Percentiles rank a stretch among this genome's conserved stretches.
Evolutionary conservation across 2,797 vertebrate genomes (phyloP).

Genomic region (Diplodus sargus): DNA sequence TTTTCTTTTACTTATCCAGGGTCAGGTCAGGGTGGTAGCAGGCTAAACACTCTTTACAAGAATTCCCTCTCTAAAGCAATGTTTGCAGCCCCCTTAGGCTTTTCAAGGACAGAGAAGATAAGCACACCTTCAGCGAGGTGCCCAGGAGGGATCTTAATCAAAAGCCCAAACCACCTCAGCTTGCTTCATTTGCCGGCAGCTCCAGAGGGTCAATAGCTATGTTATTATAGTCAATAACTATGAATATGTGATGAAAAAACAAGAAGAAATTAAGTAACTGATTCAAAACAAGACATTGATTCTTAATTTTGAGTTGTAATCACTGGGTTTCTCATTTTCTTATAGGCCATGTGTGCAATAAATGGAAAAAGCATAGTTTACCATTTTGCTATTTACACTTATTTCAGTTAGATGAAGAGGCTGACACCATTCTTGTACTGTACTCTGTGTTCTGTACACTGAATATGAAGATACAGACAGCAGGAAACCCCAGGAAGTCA

Average conservation of each 20-base stretch:
- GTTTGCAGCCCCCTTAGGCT: no score
- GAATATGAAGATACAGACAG: background rate
- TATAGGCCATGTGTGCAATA: background rate
- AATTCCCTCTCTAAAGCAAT: no score
- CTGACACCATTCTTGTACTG: background rate
- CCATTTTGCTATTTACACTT: background rate
- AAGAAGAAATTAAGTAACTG: background rate
- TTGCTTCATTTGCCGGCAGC: no score
- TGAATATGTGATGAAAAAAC: background rate
- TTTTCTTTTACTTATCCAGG: no score
- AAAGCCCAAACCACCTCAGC: no score
- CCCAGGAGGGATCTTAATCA: no score
- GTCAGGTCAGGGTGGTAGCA: no score
- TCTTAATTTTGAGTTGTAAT: background rate
- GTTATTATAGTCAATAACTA: background rate
- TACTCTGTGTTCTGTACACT: background rate
- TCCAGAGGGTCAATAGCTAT: no score
- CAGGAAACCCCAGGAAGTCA: background rate
- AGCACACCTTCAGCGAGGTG: no score
- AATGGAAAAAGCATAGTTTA: background rate
- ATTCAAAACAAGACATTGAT: background rate
- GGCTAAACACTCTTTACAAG: no score
- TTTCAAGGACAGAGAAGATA: no score
- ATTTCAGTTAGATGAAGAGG: background rate
- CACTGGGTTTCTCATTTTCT: no score